Base-by-base conservation (phyloP, 2,113 vertebrate genomes). In the Pollachius pollachius region DNA sequence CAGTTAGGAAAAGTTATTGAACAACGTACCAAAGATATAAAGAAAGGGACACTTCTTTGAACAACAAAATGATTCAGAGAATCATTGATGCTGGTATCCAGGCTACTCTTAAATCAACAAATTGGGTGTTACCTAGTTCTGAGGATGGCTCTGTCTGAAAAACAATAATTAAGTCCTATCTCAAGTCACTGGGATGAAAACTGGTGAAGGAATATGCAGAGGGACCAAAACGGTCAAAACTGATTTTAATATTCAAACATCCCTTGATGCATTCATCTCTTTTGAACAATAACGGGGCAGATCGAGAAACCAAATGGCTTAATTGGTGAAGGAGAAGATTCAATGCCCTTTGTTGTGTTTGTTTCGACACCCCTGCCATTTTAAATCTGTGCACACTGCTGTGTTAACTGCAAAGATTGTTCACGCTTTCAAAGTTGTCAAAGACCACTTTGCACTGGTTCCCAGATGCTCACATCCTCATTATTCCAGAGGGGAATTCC, bases 391-490 rank as follows among this genome's bases (percentile, higher is more conserved):
- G 27, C 18, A 52, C 25, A 54, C 67, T 72, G 52, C 65, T 64
- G 25, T 56, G 65, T 17, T 13, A 15, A 67, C 65, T 62, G 59
- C 52, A 68, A 54, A 11, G 19, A 62, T 5, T 62, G 70, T 52
- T 67, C 72, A 25, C 66, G 19, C 41, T 74, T 71, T 16, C 52
- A 16, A 16, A 54, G 12, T 54, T 3, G 3, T 76, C 79, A 66
- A 75, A 74, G 70, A 74, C 71, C 67, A 48, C 67, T 61, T 72
- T 76, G 80, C 77, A 79, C 73, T 86, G 67, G 74, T 79, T 63
- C 61, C 72, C 67, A 68, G 68, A 74, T 68, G 72, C 76, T 77
- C 62, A 65, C 68, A 54, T 65, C 69, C 65, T 57, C 23, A 1
- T 65, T 64, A 65, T 54, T 64, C 19, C 30, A 52, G 57, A 12